These are phyloP conservation scores for Antennarius striatus DNA, from an alignment of 2,113 vertebrate genomes.

Conservation along the genomic window DNA sequence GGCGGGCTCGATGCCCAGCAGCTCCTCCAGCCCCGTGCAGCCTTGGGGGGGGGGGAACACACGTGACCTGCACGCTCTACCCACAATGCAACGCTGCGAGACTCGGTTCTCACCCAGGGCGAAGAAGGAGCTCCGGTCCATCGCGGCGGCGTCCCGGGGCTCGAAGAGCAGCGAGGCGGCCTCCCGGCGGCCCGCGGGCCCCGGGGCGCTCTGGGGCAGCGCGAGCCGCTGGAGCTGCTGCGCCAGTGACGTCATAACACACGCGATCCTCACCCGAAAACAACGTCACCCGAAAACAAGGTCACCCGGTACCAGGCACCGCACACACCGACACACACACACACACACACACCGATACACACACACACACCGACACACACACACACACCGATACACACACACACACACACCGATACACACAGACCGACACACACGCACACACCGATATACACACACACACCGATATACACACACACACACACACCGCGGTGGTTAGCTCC, in stretches of 20 bases:
- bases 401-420: too few relatives aligned
- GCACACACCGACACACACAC: too few relatives aligned
- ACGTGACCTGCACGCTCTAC: neutral
- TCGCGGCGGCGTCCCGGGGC: constrained; percentile 85
- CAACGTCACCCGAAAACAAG: too few relatives aligned
- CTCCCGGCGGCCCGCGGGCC: constrained; percentile 80
- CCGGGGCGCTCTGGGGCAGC: constrained; percentile 88
- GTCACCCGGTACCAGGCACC: too few relatives aligned
- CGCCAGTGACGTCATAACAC: constrained; percentile 90
- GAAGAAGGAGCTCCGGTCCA: constrained; percentile 90
- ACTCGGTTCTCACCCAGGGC: constrained; percentile 86
- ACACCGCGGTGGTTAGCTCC: too few relatives aligned
- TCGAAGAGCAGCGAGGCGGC: constrained; percentile 89
- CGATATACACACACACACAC: too few relatives aligned
- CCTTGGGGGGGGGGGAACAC: constrained; percentile 62
- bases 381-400: too few relatives aligned
- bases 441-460: too few relatives aligned
- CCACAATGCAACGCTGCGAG: too few relatives aligned
- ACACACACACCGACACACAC: too few relatives aligned
- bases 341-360: too few relatives aligned
- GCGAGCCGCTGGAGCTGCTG: constrained; percentile 92
- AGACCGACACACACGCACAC: too few relatives aligned
- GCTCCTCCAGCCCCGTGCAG: constrained; percentile 93
- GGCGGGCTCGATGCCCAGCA: constrained; percentile 88
- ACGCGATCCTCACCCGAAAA: neutral